phyloP scores from a whole-genome alignment of 1,140 invertebrate genomes.

The Hypothenemus hampei region DNA sequence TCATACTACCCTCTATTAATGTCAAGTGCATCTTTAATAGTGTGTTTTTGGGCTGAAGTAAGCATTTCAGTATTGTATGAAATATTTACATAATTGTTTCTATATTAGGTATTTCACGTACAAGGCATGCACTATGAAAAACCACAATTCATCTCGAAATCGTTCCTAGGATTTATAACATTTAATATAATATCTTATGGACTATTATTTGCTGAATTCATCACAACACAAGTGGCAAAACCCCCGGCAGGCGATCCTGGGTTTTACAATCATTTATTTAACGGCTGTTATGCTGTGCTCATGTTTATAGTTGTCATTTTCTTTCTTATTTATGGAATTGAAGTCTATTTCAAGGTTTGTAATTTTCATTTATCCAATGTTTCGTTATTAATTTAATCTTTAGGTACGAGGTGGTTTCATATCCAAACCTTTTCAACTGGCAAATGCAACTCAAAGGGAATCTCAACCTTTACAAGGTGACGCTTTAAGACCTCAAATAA shows the following conservation, averaged over 20 bases:
- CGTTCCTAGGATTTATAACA: conserved; percentile 83
- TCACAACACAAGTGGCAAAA: conserved; percentile 62
- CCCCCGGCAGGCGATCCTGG: conserved; percentile 60
- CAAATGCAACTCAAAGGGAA: conserved; percentile 45
- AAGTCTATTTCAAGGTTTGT: conserved; percentile 88
- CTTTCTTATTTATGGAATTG: conserved; percentile 91
- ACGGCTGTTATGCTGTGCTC: conserved; percentile 86
- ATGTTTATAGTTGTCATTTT: conserved; percentile 88
- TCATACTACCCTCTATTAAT: conserved; percentile 88
- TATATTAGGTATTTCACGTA: conserved; percentile 80
- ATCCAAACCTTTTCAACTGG: conserved; percentile 38
- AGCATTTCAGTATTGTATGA: background rate
- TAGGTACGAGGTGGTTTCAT: conserved; percentile 49
- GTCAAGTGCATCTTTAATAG: conserved; percentile 84
- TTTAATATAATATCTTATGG: conserved; percentile 87
- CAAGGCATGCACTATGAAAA: conserved; percentile 79
- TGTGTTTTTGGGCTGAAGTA: conserved; percentile 94
- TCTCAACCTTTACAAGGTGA: conserved; percentile 38
- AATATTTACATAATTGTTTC: background rate
- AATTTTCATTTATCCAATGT: background rate
- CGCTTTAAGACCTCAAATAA: conserved; percentile 53
- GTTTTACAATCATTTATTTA: conserved; percentile 80
- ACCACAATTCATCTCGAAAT: conserved; percentile 87
- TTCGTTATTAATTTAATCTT: background rate
- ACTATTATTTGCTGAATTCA: conserved; percentile 74